Evolutionary conservation across 1,140 invertebrate species (phyloP), one percentile per base, ranked within the genome.

Genomic region (Neodiprion lecontei): DNA sequence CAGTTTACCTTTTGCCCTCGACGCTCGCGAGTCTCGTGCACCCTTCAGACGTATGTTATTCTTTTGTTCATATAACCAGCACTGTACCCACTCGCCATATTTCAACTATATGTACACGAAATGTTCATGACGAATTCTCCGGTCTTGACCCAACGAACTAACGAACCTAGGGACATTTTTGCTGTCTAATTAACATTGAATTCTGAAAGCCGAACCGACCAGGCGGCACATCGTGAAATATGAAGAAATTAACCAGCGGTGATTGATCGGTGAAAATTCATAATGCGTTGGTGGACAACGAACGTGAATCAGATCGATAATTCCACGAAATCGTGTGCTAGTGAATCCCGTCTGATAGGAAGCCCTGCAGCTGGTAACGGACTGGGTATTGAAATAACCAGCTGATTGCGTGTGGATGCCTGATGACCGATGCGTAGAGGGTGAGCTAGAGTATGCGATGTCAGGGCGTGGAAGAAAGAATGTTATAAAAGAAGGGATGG

Each of bases 331-430:
- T 69, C 68, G 66, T 77, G 75, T 68, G 69, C 65, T 53, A 40
- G 48, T 48, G n/a, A 61, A 17, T 61, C 67, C 48, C 75, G 70
- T 79, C 74, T 70, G 47, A 9, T 21, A 69, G 74, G 73, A 78
- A 80, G 74, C 23, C 75, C 49, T 70, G 67, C 77, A 79, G 74
- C 79, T 81, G 79, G 72, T 70, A 74, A 9, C 53, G 28, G 48
- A 48, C 14, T 69, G 50, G 73, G 78, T 76, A 76, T 81, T 74
- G 76, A 79, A 80, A 80, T 81, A 80, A 78, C 79, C 79, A 75
- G 75, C 73, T 76, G 74, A 80, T 80, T 78, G 80, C 79, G 78
- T 80, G 80, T 72, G 74, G 48, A 21, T 67, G 72, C 53, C 72
- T 70, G 61, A 72, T 69, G 68, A 65, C 67, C 53, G 53, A 75